phyloP scores from a whole-genome alignment of 2,888 invertebrate genomes.

The Noctua janthe region DNA sequence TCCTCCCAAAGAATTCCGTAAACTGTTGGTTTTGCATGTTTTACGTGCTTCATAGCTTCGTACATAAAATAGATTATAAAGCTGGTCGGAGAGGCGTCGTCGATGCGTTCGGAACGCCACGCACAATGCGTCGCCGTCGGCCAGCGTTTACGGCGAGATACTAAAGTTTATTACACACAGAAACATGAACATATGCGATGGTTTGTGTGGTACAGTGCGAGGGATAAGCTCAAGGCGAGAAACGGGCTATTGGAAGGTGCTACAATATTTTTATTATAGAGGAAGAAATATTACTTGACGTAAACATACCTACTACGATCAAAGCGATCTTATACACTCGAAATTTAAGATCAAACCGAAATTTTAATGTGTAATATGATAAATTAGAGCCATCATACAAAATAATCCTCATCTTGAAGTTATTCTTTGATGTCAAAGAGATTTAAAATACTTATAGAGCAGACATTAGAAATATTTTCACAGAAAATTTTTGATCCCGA shows the following conservation, averaged over 20 bases:
- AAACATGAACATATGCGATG: conserved; percentile 70
- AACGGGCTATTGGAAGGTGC: background rate
- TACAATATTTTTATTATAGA: background rate
- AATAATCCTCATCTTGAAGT: background rate
- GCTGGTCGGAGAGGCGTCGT: conserved; percentile 68
- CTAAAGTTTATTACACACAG: conserved; percentile 82
- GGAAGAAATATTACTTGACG: background rate
- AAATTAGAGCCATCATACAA: background rate
- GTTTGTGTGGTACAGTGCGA: conserved; percentile 38
- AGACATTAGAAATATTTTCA: too few relatives aligned
- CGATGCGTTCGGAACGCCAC: conserved; percentile 68
- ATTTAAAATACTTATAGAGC: too few relatives aligned
- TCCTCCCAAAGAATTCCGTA: conserved; percentile 45
- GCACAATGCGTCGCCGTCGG: conserved; percentile 78
- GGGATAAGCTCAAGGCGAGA: conserved; percentile 7
- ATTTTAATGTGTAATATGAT: background rate
- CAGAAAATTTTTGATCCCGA: too few relatives aligned
- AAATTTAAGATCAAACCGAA: background rate
- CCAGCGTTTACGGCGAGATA: conserved; percentile 75
- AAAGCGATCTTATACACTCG: background rate
- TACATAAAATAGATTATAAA: conserved; percentile 78
- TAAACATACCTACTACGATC: background rate
- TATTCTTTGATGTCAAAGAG: background rate
- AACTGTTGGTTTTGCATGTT: conserved; percentile 58
- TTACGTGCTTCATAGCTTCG: conserved; percentile 63